These are phyloP conservation scores for Neodiprion fabricii DNA, from an alignment of 1,140 invertebrate species.

Conservation along the genomic window DNA sequence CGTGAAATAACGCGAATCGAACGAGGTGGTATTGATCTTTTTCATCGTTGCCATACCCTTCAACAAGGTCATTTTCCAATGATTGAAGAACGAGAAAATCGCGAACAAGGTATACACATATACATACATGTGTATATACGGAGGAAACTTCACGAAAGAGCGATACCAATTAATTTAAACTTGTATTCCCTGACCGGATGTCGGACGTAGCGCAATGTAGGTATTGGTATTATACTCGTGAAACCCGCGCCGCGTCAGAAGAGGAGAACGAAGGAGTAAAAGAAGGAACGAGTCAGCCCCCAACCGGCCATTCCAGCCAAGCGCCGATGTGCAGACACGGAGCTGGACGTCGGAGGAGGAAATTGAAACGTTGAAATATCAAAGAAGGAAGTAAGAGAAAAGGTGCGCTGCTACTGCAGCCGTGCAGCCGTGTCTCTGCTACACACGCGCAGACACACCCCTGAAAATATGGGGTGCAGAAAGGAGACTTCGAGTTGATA, in stretches of 20 bases:
- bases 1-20: no score
- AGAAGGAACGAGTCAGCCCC: neutral
- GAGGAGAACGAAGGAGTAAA: neutral
- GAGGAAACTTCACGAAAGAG: constrained; percentile 1
- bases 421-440: no score
- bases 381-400: neutral
- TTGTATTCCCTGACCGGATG: neutral
- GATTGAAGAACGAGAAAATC: neutral
- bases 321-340: neutral
- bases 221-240: neutral
- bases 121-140: neutral
- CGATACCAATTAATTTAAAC: constrained; percentile 4
- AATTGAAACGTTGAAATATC: constrained; percentile 7
- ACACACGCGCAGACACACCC: no score
- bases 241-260: neutral
- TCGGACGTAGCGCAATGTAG: neutral
- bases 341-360: neutral
- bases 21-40: neutral
- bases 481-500: no score
- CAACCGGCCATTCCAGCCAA: no score
- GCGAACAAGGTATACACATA: neutral
- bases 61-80: neutral
- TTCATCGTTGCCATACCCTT: neutral
- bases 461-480: no score
- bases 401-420: neutral